A percentile compares a stretch with the other conserved stretches of the same genome.
These are phyloP conservation scores for Pasiphila rectangulata DNA, from an alignment of 2,888 invertebrate species.

Conservation along the genomic window DNA sequence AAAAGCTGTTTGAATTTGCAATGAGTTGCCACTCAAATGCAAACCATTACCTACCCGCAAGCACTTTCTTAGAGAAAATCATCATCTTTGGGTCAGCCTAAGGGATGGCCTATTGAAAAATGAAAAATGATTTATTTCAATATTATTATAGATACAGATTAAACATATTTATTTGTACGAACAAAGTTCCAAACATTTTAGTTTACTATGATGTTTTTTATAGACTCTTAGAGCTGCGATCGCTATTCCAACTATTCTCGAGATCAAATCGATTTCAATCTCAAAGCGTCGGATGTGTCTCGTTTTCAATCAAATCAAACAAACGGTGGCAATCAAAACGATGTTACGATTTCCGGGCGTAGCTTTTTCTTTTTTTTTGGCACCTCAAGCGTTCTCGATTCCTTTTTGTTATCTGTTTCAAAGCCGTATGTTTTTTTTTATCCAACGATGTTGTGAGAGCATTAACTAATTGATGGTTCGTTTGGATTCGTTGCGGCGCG, in stretches of 20 bases:
- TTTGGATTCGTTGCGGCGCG: conserved; percentile 58
- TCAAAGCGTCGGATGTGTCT: conserved; percentile 34
- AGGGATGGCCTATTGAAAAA: too few relatives aligned
- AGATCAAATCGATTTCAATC: conserved; percentile 22
- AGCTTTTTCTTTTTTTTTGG: conserved; percentile 49
- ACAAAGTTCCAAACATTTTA: too few relatives aligned
- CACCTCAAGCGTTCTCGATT: conserved; percentile 52
- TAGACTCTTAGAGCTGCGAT: too few relatives aligned
- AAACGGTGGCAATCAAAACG: conserved; percentile 61
- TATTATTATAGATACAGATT: too few relatives aligned
- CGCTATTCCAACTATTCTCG: conserved; percentile 3
- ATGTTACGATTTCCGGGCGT: conserved; percentile 64
- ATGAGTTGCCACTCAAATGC: too few relatives aligned
- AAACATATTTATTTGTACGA: too few relatives aligned
- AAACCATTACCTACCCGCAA: too few relatives aligned
- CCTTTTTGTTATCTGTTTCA: conserved; percentile 55
- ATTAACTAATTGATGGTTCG: conserved; percentile 72
- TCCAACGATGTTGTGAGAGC: conserved; percentile 66
- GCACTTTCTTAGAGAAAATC: too few relatives aligned
- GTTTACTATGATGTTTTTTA: too few relatives aligned
- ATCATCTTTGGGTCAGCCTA: too few relatives aligned
- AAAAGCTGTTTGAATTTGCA: too few relatives aligned
- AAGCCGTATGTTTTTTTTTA: conserved; percentile 67
- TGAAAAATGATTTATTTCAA: too few relatives aligned
- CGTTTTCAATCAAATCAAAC: conserved; percentile 56